Evolutionary conservation across 2,797 vertebrate genomes (phyloP).

Genomic region (Rhodeus uyekii): DNA sequence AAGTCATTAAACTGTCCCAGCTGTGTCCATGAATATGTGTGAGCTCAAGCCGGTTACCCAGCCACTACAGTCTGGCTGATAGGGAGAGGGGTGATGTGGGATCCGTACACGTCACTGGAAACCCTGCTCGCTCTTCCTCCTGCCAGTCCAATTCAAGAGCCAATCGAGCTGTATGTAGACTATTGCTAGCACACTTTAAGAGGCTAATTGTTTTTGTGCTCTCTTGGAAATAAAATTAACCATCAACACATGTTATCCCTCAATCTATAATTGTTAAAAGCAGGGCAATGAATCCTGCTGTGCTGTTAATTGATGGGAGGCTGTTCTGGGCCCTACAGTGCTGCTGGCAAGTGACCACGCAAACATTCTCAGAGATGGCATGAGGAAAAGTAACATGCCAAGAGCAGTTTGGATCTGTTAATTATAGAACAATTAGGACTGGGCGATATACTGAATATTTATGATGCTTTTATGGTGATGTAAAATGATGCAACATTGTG

Average conservation of each 20-base stretch:
- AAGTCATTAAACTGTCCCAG: slow-evolving; percentile 83
- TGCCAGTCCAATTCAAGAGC: slow-evolving; percentile 12
- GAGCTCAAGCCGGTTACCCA: not conserved
- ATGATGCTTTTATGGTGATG: not conserved
- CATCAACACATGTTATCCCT: slow-evolving; percentile 34
- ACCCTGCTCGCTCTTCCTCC: not conserved
- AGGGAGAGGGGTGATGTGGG: not conserved
- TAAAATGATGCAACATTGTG: not conserved
- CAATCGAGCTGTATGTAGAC: not conserved
- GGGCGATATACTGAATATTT: not conserved
- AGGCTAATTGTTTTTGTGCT: slow-evolving; percentile 56
- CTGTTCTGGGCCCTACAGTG: not conserved
- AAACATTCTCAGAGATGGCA: not conserved
- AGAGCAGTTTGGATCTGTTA: not conserved
- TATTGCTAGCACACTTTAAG: slow-evolving; percentile 9
- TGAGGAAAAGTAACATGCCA: not conserved
- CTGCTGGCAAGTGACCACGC: slow-evolving; percentile 14
- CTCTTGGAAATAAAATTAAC: slow-evolving; percentile 38
- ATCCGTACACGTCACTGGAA: not conserved
- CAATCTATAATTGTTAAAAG: slow-evolving; percentile 24
- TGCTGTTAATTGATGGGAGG: slow-evolving; percentile 22
- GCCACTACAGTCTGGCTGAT: not conserved
- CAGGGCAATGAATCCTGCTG: slow-evolving; percentile 28
- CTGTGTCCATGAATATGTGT: slow-evolving; percentile 76
- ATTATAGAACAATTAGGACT: slow-evolving; percentile 1